Evolutionary conservation across 1,140 invertebrate genomes (phyloP).

Genomic region (Philotrypesis tridentata): DNA sequence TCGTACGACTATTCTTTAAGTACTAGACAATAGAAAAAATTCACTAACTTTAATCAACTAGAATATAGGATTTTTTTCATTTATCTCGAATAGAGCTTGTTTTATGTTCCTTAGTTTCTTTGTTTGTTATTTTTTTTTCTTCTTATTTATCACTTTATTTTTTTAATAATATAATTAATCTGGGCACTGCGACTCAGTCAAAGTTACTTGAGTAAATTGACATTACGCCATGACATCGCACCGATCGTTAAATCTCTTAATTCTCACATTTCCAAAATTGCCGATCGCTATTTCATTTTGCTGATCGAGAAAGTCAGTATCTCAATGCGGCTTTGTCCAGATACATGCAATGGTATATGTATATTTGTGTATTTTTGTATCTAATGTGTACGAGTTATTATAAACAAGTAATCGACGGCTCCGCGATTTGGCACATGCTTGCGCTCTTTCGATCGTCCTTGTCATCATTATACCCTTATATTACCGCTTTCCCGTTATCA

Average conservation of each 20-base stretch:
- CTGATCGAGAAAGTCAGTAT: neutral
- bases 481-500: constrained; percentile 47
- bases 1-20: constrained; percentile 53
- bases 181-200: constrained; percentile 59
- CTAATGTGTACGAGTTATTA: constrained; percentile 16
- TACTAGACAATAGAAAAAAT: constrained; percentile 55
- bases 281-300: constrained; percentile 4
- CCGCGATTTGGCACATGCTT: constrained; percentile 62
- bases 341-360: neutral
- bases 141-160: neutral
- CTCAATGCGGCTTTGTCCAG: neutral
- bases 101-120: constrained; percentile 21
- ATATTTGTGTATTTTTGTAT: constrained; percentile 18
- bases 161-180: constrained; percentile 40
- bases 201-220: constrained; percentile 60
- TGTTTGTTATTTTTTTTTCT: constrained; percentile 9
- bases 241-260: constrained; percentile 9
- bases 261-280: constrained; percentile 14
- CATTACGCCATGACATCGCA: constrained; percentile 53
- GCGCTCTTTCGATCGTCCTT: constrained; percentile 42
- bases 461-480: constrained; percentile 57
- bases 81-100: constrained; percentile 47
- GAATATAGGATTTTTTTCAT: constrained; percentile 35
- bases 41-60: constrained; percentile 52
- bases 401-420: constrained; percentile 51